Evolutionary conservation across 1,140 invertebrate genomes (phyloP), one percentile per base, ranked within the genome.

Genomic region (Amphibalanus amphitrite): DNA sequence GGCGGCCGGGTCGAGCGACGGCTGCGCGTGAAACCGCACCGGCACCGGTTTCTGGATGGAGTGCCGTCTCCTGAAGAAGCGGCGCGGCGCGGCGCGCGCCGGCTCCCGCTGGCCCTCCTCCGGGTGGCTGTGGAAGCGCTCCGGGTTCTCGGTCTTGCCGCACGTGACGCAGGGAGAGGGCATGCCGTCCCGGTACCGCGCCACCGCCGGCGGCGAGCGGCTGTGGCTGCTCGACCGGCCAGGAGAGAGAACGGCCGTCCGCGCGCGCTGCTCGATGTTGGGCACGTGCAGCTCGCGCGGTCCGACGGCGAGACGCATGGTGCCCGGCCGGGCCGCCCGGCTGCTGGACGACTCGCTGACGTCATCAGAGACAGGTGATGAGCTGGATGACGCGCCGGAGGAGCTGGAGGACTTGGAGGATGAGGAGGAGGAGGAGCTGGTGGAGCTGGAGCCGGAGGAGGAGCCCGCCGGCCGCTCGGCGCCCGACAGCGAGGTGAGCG

Each of bases 61-160:
- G 47, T 20, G 47, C 47, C 47, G 47, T 23, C 23, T 59, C 47
- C 20, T 59, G 47, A 20, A 3, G 47, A 59, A 20, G 47, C 47
- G 47, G 47, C 47, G 47, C 47, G 47, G 33, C 33, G 33, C 33
- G 33, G 33, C 47, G 17, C 47, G 47, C 10, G 47, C 47, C 47
- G 47, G 47, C 20, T 13, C 10, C 13, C 47, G 47, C 6, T 13
- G 20, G 1, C 13, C 47, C 47, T 59, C 47, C 47, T 6, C 47
- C 13, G 84, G 84, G 76, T 86, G 85, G 76, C 84, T 86, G 75
- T 86, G 85, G 67, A 86, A 82, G 10, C 84, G 77, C 74, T 86
- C 85, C 0, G 85, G 85, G 59, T 82, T 82, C 74, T 84, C 81
- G 0, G 81, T 76, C 64, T 83, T 78, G 28, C 84, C 84, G 75